A percentile compares a stretch with the other conserved stretches of the same genome.
These are phyloP conservation scores for Schizaphis graminum DNA, from an alignment of 2,888 invertebrate species.

Conservation along the genomic window DNA sequence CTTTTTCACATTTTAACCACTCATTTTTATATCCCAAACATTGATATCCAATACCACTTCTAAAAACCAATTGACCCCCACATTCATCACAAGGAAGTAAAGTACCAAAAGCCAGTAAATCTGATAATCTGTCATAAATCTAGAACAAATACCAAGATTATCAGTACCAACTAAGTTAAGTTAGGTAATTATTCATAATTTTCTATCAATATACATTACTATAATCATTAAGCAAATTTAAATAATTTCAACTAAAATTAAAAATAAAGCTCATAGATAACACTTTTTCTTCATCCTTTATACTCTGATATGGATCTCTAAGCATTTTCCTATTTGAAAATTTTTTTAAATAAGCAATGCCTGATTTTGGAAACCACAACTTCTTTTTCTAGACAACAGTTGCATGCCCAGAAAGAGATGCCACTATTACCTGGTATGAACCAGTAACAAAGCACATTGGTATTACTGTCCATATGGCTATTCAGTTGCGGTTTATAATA, in stretches of 20 bases:
- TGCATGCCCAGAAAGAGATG: background rate
- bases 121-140: constrained; percentile 84
- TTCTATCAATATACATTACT: background rate
- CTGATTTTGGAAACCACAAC: background rate
- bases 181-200: constrained; percentile 40
- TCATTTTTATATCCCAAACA: constrained; percentile 88
- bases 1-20: constrained; percentile 89
- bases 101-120: constrained; percentile 90
- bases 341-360: background rate
- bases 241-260: background rate
- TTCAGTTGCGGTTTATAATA: background rate
- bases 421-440: background rate
- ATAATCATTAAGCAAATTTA: background rate
- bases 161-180: background rate
- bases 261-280: background rate
- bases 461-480: background rate
- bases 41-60: constrained; percentile 82
- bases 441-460: background rate
- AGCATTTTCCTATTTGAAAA: background rate
- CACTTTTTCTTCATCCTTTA: background rate
- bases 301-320: background rate
- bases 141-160: constrained; percentile 71
- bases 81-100: constrained; percentile 85
- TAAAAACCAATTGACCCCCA: constrained; percentile 80
- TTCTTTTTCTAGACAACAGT: background rate